These are phyloP conservation scores for Phenganax stokvisi DNA, from an alignment of 92 coral and sea anemone genomes.

Conservation along the genomic window DNA sequence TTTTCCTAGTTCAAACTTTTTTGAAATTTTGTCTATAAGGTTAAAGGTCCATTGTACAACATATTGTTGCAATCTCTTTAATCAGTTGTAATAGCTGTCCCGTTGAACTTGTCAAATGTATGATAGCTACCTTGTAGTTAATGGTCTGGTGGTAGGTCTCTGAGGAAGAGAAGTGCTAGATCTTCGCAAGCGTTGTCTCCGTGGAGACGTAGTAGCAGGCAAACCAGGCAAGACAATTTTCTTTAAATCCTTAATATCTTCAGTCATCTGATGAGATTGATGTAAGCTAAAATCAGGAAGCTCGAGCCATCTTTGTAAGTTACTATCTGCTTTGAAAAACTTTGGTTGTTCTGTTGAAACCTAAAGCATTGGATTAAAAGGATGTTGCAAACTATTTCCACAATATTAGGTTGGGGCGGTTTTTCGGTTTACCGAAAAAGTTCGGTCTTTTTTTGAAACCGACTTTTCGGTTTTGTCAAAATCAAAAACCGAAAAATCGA, in stretches of 20 bases:
- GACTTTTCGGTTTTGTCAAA: too few species aligned
- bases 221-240: background rate
- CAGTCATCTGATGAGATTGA: background rate
- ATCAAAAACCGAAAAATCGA: too few species aligned
- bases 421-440: too few species aligned
- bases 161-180: conserved; percentile 2
- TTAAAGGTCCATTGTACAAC: too few species aligned
- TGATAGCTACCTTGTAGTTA: background rate
- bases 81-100: background rate
- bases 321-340: conserved; percentile 69
- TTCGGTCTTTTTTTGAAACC: too few species aligned
- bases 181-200: background rate
- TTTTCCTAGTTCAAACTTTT: too few species aligned
- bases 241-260: background rate
- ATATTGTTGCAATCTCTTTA: background rate
- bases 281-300: conserved; percentile 32
- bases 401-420: background rate
- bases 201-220: background rate
- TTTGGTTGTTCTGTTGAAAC: conserved; percentile 74
- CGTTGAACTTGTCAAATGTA: background rate
- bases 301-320: conserved; percentile 73
- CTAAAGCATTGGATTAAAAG: conserved; percentile 9
- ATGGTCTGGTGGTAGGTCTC: conserved; percentile 25
- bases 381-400: background rate
- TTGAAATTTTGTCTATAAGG: too few species aligned